Base-by-base conservation (phyloP, 2,113 vertebrate genomes). In the Nothoprocta perdicaria region DNA sequence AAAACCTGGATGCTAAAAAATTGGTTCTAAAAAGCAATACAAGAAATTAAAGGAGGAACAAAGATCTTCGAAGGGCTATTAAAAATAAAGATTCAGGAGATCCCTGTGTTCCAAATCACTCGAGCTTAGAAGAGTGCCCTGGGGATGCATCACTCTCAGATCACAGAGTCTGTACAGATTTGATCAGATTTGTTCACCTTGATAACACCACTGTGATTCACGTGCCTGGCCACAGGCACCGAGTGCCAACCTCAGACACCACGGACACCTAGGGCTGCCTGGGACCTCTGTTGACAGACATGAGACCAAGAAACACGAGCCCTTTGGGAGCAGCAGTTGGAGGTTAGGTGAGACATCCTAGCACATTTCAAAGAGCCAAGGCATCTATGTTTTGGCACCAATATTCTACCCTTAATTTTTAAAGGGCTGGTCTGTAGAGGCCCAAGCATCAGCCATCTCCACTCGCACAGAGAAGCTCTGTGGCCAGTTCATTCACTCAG, bases 51-150 rank as follows among this genome's bases (percentile, higher is more conserved):
- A 4, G 9, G 11, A 3, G 8, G 84, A 81, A 63, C 27, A 91
- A 65, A 89, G 65, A 55, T 52, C 40, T 73, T 69, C 8, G 4
- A 58, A 38, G 3, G 4, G 9, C 16, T 73, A 85, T 15, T 43
- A 80, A 83, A 89, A 94, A 53, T 53, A 80, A 91, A 91, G 79
- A 38, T 91, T 85, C 55, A 85, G 14, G 22, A 63, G 35, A 80
- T 57, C 38, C 82, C 38, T 60, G 31, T 68, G 6, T 31, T 89
- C 24, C 43, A 52, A 71, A 88, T 77, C 23, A 63, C 38, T 63
- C 82, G 78, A 74, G 38, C 18, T 11, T 74, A 53, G 12, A 81
- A 43, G 15, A 5, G 12, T 23, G 46, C 82, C 77, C 66, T 66
- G 57, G 41, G 24, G 26, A 91, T 85, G 15, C 10, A 77, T 35